Base-by-base conservation (phyloP, 2,888 invertebrate species). In the Ophion ellenae region DNA sequence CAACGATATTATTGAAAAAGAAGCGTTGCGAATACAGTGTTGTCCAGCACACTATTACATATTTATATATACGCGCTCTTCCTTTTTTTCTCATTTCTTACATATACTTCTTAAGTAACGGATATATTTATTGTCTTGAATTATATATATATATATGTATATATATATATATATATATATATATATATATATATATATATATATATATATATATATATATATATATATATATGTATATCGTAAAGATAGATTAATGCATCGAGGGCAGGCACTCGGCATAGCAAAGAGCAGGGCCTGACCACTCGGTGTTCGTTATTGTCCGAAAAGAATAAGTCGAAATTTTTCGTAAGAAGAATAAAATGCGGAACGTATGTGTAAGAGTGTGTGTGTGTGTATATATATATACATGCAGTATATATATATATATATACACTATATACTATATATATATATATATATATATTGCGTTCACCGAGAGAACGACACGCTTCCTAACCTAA, bases 61-160 rank as follows among this genome's bases (percentile, higher is more conserved):
- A 28, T 73, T 64, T 24, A 64, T 81, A 4, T 77, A 70, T 32
- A 61, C 36, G 14, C 32, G n/a, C 6, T 66, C 14, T 53, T 47
- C 45, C 28, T n/a, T 36, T 45, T 24, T 17, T 59, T 20, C 24
- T 32, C 10, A 28, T 32, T 53, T 70, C 53, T 53, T 70, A 53
- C 17, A 53, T 14, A 17, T 53, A 75, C 63, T 45, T 53, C 69
- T 53, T 69, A 74, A 76, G 66, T 45, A 64, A 77, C 76, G 77
- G 17, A 53, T 53, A 81, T 86, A 81, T 78, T 86, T 86, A 86
- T 86, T 86, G 86, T 86, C 86, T 73, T 71, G 85, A 86, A 73
- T 85, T 86, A 53, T 17, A 53, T 53, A 53, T 14, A 53, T 53
- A 11, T 53, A 53, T 53, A 53, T n/a, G n/a, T n/a, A n/a, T n/a